phyloP scores from a whole-genome alignment of 2,113 vertebrate genomes.

The Pleuronectes platessa region DNA sequence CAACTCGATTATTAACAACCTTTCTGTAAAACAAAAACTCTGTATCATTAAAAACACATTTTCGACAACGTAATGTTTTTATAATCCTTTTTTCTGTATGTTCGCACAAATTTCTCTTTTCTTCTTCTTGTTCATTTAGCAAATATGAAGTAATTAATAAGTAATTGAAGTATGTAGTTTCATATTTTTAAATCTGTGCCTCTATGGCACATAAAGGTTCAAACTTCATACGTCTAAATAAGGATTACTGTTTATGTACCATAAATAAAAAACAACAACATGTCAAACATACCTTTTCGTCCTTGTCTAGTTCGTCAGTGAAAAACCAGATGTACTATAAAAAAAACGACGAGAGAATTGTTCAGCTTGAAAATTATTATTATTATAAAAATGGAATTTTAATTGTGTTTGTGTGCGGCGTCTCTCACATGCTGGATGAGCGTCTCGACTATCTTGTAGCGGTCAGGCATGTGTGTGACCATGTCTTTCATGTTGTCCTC shows the following conservation, averaged over 20 bases:
- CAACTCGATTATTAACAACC: too few species aligned
- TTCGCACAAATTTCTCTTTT: too few species aligned
- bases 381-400: not conserved
- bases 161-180: too few species aligned
- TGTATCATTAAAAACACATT: too few species aligned
- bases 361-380: not conserved
- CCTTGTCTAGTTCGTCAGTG: slow-evolving; percentile 91
- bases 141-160: too few species aligned
- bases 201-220: too few species aligned
- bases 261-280: not conserved
- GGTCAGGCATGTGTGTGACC: slow-evolving; percentile 99
- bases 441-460: slow-evolving; percentile 97
- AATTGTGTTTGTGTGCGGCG: not conserved
- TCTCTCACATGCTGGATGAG: slow-evolving; percentile 93
- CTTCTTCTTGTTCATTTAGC: too few species aligned
- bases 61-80: too few species aligned
- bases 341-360: slow-evolving; percentile 61
- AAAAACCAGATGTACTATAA: slow-evolving; percentile 91
- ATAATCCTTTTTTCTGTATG: too few species aligned
- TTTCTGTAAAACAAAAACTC: too few species aligned
- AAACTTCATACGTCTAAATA: too few species aligned
- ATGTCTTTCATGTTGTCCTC: slow-evolving; percentile 99
- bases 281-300: slow-evolving; percentile 87
- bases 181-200: too few species aligned
- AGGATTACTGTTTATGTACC: not conserved